Evolutionary conservation across 2,113 vertebrate species (phyloP).

Genomic region (Ornithorhynchus anatinus): DNA sequence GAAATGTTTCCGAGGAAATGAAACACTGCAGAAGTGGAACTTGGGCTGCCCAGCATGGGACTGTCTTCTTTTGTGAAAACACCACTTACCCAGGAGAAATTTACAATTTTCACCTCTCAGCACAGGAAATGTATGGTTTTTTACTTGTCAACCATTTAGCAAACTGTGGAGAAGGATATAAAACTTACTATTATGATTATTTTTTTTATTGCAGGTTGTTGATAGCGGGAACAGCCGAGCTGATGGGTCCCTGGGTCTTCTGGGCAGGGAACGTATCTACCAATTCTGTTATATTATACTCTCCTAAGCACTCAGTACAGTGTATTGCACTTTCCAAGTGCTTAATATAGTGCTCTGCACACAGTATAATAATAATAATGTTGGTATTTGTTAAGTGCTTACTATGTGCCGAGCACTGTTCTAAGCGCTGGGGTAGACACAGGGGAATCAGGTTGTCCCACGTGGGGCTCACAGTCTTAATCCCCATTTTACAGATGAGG

Average conservation of each 20-base stretch:
- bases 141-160: neutral
- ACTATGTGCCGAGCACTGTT: too few species aligned
- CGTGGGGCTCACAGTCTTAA: too few species aligned
- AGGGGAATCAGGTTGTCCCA: too few species aligned
- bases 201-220: constrained; percentile 20
- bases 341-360: too few species aligned
- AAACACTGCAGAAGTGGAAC: neutral
- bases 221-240: neutral
- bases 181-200: constrained; percentile 23
- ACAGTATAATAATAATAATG: too few species aligned
- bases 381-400: too few species aligned
- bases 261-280: too few species aligned
- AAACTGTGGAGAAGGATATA: neutral
- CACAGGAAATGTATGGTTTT: neutral
- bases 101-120: neutral
- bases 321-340: too few species aligned
- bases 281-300: neutral
- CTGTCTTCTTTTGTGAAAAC: constrained; percentile 18
- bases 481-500: too few species aligned
- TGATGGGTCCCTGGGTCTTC: neutral
- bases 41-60: neutral
- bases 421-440: too few species aligned
- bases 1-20: neutral
- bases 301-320: too few species aligned
- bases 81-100: neutral